A percentile compares a stretch with the other conserved stretches of the same genome.
Evolutionary conservation across 2,888 invertebrate genomes (phyloP).

Genomic region (Syritta pipiens): DNA sequence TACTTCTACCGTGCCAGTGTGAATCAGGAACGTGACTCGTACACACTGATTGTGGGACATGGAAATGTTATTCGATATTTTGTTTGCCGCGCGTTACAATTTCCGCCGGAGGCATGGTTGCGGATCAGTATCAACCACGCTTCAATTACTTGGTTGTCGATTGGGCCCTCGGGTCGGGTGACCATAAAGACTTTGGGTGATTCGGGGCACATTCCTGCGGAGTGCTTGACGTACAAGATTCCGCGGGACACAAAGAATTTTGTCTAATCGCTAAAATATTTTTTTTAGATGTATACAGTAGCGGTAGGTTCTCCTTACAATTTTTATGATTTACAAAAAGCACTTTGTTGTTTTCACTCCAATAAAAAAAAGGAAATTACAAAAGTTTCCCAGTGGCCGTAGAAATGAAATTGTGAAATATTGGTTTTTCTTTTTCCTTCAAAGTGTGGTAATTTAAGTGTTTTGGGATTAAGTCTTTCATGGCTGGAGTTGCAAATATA

Average conservation of each 20-base stretch:
- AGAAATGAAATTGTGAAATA: too few species aligned
- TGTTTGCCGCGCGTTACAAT: conserved; percentile 96
- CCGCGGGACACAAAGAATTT: conserved; percentile 75
- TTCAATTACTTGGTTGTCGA: conserved; percentile 94
- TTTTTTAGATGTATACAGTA: not conserved
- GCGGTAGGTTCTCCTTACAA: not conserved
- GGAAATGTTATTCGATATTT: conserved; percentile 98
- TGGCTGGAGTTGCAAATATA: too few species aligned
- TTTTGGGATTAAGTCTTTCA: too few species aligned
- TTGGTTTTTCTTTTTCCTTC: too few species aligned
- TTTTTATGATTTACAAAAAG: not conserved
- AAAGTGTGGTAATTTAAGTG: too few species aligned
- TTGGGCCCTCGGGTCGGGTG: conserved; percentile 92
- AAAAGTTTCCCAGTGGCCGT: too few species aligned
- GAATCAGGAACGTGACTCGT: conserved; percentile 88
- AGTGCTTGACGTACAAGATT: conserved; percentile 83
- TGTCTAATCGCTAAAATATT: conserved; percentile 70
- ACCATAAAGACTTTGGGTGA: conserved; percentile 91
- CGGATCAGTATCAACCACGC: conserved; percentile 94
- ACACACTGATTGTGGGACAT: conserved; percentile 96
- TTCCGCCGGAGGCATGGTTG: conserved; percentile 98
- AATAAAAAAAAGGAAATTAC: too few species aligned
- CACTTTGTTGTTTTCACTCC: conserved; percentile 29
- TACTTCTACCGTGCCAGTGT: conserved; percentile 94
- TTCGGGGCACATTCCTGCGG: conserved; percentile 92